Evolutionary conservation across 2,797 vertebrate species (phyloP), one percentile per base, ranked within the genome.

Genomic region (Holocentrus rufus): DNA sequence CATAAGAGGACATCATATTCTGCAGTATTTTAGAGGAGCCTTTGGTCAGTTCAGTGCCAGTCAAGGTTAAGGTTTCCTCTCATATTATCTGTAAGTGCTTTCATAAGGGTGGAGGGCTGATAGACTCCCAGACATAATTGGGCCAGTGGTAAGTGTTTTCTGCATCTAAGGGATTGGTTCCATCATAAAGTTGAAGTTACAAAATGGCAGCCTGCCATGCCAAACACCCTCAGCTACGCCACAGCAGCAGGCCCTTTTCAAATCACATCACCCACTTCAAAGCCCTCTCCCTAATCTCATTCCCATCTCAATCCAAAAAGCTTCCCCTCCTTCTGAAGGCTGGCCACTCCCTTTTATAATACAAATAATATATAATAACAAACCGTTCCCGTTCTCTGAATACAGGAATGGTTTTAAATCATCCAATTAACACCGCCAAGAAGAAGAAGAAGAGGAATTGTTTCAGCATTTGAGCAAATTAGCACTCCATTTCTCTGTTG

Each of bases 241-340:
- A 55, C 74, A 76, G 50, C 76, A 56, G 78, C 60, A 58, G 60
- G 44, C 25, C 54, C 53, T 17, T 79, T 71, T 74, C 72, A 87
- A 79, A 77, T 25, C 64, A 74, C 36, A 69, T 76, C 56, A 62
- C 71, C 81, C 77, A 81, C 81, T 89, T 89, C 66, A 91, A 84
- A 90, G 82, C 31, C 80, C 53, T 42, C 79, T 55, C 65, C 52
- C 30, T 90, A 88, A 87, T 87, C 84, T 81, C 50, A 79, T 69
- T 84, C 65, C 42, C 77, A 58, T 79, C 68, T 77, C 77, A 70
- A 73, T 82, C 75, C 77, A 59, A 23, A 83, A 34, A 85, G 58
- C 74, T 15, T 36, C 14, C 2, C 0, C 34, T 72, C 31, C 34
- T 31, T 77, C 71, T 74, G 56, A 77, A 62, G 46, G 8, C 56